Evolutionary conservation across 1,140 invertebrate species (phyloP).

Genomic region (Drosophila neocordata): DNA sequence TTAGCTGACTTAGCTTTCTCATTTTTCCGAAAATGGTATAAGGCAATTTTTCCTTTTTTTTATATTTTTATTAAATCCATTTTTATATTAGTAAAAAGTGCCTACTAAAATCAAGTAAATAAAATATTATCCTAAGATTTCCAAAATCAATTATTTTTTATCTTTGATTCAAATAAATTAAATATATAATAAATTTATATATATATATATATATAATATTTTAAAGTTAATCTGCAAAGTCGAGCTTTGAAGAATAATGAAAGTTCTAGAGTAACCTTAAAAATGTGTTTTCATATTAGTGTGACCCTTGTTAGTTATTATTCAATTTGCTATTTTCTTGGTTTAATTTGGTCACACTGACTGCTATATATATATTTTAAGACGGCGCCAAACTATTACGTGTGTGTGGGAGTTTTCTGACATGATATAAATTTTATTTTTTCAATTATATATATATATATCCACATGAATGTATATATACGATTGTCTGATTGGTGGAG

Average conservation of each 20-base stretch:
- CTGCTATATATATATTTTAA: background rate
- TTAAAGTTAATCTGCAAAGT: too few relatives aligned
- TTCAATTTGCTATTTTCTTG: background rate
- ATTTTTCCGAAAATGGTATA: constrained; percentile 5
- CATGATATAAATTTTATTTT: constrained; percentile 61
- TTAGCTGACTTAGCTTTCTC: background rate
- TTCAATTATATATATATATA: constrained; percentile 28
- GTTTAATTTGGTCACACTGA: background rate
- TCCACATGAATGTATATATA: constrained; percentile 17
- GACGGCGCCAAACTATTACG: constrained; percentile 32
- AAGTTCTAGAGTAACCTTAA: too few relatives aligned
- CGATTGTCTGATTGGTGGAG: constrained; percentile 10
- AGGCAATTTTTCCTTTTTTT: background rate
- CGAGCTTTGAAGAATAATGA: too few relatives aligned
- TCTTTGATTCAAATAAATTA: too few relatives aligned
- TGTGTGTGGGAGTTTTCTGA: constrained; percentile 41
- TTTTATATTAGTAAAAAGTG: background rate
- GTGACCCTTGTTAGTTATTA: too few relatives aligned
- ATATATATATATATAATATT: too few relatives aligned
- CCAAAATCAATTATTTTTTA: too few relatives aligned
- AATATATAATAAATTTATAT: too few relatives aligned
- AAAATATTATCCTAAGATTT: too few relatives aligned
- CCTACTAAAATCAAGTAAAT: background rate
- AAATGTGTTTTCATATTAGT: too few relatives aligned
- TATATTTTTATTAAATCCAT: background rate